Conservation (phyloP, 2,888 invertebrate species). For the Amiota minor region DNA sequence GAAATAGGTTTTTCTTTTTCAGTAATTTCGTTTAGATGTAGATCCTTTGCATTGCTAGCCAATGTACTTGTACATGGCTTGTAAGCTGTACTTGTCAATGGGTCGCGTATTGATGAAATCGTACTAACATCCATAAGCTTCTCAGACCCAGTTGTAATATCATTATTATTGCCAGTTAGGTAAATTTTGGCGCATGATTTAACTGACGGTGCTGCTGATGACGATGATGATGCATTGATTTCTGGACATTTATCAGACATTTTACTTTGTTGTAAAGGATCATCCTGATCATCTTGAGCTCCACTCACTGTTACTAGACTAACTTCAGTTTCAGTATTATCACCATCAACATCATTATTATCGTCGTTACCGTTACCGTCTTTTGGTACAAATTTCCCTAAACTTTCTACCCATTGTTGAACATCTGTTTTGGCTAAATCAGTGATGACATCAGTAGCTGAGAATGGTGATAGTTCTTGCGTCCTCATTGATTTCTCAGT, state of each 20-base stretch:
- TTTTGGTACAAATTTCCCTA: slow-evolving; percentile 33
- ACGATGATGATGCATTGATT: not conserved
- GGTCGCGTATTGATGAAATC: slow-evolving; percentile 44
- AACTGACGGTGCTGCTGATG: not conserved
- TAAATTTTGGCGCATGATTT: not conserved
- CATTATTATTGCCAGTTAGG: slow-evolving; percentile 28
- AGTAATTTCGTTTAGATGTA: not conserved
- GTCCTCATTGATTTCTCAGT: slow-evolving; percentile 24
- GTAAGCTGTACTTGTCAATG: slow-evolving; percentile 53
- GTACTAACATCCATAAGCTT: slow-evolving; percentile 45
- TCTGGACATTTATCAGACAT: too few relatives aligned
- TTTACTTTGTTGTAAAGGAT: slow-evolving; percentile 48
- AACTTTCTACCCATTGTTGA: slow-evolving; percentile 58
- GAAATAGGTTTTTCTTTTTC: slow-evolving; percentile 24
- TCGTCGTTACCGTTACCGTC: slow-evolving; percentile 26
- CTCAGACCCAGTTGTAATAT: slow-evolving; percentile 44
- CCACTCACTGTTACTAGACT: slow-evolving; percentile 42
- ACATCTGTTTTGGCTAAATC: slow-evolving; percentile 57
- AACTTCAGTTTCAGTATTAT: slow-evolving; percentile 47
- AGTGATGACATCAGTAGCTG: slow-evolving; percentile 43
- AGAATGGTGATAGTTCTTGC: slow-evolving; percentile 39
- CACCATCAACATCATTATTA: slow-evolving; percentile 33
- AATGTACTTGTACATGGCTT: slow-evolving; percentile 33
- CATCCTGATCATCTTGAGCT: slow-evolving; percentile 33
- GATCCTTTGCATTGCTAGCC: slow-evolving; percentile 21